Percentiles rank a stretch among this genome's conserved stretches.
phyloP scores from a whole-genome alignment of 2,113 vertebrate genomes.

The Mustela nigripes region DNA sequence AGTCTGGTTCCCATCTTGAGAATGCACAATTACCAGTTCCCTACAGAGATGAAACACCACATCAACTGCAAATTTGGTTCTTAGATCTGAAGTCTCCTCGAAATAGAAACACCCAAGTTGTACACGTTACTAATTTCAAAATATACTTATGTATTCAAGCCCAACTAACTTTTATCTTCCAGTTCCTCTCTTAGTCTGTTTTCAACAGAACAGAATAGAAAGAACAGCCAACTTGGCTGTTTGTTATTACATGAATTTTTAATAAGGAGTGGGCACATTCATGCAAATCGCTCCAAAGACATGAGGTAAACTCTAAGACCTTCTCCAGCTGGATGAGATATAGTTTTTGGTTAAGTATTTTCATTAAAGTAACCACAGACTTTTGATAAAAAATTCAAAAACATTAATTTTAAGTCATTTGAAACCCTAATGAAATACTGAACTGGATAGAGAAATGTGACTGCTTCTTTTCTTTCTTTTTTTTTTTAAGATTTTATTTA shows the following conservation, averaged over 20 bases:
- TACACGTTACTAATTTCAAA: background rate
- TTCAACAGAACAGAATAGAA: background rate
- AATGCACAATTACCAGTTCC: constrained; percentile 90
- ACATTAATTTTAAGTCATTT: background rate
- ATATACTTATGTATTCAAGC: background rate
- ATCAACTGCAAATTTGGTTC: background rate
- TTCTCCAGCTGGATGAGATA: background rate
- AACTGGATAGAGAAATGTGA: background rate
- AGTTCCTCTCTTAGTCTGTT: background rate
- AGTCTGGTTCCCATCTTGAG: constrained; percentile 92
- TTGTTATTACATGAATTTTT: background rate
- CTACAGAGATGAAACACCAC: constrained; percentile 82
- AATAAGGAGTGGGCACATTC: background rate
- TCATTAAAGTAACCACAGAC: background rate
- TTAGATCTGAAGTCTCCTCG: background rate
- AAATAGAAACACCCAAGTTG: constrained; percentile 3
- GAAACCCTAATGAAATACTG: background rate
- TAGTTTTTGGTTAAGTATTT: background rate
- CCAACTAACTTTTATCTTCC: background rate
- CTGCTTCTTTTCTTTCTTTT: background rate
- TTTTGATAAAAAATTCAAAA: background rate
- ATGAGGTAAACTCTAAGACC: background rate
- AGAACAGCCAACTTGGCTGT: background rate
- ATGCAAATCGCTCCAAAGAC: background rate
- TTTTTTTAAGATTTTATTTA: too few species aligned